Percentiles rank a stretch among this genome's conserved stretches.
phyloP scores from a whole-genome alignment of 2,888 invertebrate genomes.

The Abrostola triplasia region DNA sequence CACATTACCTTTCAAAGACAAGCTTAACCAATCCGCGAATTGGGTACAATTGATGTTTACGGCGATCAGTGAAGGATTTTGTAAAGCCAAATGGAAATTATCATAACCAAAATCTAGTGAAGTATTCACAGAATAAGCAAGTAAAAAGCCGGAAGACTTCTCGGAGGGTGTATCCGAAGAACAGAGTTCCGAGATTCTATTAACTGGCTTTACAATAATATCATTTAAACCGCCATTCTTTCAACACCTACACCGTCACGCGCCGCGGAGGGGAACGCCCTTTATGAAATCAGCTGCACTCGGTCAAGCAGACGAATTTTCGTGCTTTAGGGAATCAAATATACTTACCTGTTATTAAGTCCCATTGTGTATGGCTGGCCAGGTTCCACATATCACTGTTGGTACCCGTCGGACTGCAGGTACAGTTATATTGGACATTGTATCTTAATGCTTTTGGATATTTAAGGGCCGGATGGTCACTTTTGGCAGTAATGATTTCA shows the following conservation, averaged over 20 bases:
- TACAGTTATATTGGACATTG: constrained; percentile 34
- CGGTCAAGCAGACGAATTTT: constrained; percentile 78
- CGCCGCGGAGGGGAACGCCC: constrained; percentile 82
- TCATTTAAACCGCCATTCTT: constrained; percentile 53
- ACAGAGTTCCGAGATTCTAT: too few species aligned
- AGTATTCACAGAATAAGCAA: background rate
- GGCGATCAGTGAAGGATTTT: background rate
- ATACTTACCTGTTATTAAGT: constrained; percentile 68
- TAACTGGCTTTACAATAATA: background rate
- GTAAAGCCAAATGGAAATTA: background rate
- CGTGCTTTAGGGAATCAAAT: constrained; percentile 74
- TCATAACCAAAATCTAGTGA: background rate
- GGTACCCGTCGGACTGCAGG: constrained; percentile 25
- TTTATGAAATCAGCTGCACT: constrained; percentile 82
- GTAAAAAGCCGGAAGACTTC: too few species aligned
- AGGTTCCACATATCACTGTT: constrained; percentile 45
- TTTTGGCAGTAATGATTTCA: constrained; percentile 1
- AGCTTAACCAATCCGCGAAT: constrained; percentile 2
- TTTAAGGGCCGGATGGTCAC: background rate
- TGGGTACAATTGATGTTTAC: background rate
- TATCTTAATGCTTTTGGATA: constrained; percentile 14
- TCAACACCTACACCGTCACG: constrained; percentile 61
- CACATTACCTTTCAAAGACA: constrained; percentile 1
- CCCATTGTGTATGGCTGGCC: constrained; percentile 61
- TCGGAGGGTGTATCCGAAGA: too few species aligned